Conservation (phyloP, 1,140 invertebrate species). For the Drosophila elegans region DNA sequence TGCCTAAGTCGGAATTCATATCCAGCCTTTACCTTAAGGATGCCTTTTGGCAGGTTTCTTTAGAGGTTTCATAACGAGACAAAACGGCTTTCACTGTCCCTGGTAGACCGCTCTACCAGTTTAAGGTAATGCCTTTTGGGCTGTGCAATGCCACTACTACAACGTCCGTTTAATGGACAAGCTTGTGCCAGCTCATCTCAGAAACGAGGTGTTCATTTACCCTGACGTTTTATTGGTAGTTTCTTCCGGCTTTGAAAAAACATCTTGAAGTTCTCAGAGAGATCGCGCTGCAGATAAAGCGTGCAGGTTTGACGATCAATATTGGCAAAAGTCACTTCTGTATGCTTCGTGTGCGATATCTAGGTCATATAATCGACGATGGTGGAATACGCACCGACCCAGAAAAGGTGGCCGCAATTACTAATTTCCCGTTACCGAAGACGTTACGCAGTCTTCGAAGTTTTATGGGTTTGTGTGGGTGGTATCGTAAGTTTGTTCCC, state of each 20-base stretch:
- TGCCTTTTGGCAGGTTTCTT: too few species aligned
- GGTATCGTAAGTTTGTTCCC: conserved; percentile 4
- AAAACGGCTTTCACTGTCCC: too few species aligned
- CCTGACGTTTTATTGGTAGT: neutral
- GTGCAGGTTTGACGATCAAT: too few species aligned
- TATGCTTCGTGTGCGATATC: neutral
- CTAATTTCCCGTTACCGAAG: neutral
- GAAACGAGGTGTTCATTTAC: conserved; percentile 4
- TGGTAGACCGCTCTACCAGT: neutral
- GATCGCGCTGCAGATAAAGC: too few species aligned
- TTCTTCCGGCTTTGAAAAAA: neutral
- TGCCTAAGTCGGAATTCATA: too few species aligned
- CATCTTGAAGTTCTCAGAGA: neutral
- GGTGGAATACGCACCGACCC: neutral
- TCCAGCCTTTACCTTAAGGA: too few species aligned
- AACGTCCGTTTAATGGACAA: conserved; percentile 9
- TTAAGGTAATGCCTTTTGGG: neutral
- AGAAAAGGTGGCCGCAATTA: neutral
- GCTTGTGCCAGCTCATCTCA: conserved; percentile 1
- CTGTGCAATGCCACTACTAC: conserved; percentile 2
- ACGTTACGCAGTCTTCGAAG: neutral
- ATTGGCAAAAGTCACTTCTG: neutral
- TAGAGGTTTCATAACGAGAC: too few species aligned
- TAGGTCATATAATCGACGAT: neutral
- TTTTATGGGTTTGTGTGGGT: conserved; percentile 1